phyloP scores from a whole-genome alignment of 2,888 invertebrate species.

The Ferdinandea cuprea region DNA sequence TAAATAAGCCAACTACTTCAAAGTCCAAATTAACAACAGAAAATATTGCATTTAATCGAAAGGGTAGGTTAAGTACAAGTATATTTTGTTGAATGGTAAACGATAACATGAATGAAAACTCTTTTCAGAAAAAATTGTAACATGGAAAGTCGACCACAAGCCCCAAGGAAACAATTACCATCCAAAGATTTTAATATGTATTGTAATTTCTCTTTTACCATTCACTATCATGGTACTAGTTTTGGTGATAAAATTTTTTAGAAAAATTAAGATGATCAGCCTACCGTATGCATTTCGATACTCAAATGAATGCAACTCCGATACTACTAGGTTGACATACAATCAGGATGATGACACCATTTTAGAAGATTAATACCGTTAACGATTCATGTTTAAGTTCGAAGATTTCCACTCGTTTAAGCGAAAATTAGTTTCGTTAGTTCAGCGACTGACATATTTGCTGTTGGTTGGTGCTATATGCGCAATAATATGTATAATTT shows the following conservation, averaged over 20 bases:
- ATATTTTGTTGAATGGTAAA: too few relatives aligned
- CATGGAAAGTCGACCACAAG: neutral
- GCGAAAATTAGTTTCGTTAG: too few relatives aligned
- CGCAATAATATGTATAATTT: too few relatives aligned
- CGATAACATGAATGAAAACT: too few relatives aligned
- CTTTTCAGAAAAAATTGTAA: conserved; percentile 7
- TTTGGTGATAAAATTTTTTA: neutral
- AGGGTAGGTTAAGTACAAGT: neutral
- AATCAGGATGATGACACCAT: neutral
- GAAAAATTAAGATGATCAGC: neutral
- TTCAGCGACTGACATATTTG: too few relatives aligned
- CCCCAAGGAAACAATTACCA: neutral
- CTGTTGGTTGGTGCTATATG: too few relatives aligned
- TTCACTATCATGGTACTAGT: neutral
- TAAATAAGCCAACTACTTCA: neutral
- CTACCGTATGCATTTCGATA: neutral
- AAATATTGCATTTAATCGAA: neutral
- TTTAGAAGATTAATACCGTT: neutral
- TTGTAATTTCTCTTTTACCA: neutral
- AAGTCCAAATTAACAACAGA: too few relatives aligned
- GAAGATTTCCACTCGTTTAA: too few relatives aligned
- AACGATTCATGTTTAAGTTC: too few relatives aligned
- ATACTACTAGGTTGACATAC: conserved; percentile 2
- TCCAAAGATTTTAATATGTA: neutral
- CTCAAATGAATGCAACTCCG: neutral